Evolutionary conservation across 2,113 vertebrate genomes (phyloP).

Genomic region (Catharus fuscescens): DNA sequence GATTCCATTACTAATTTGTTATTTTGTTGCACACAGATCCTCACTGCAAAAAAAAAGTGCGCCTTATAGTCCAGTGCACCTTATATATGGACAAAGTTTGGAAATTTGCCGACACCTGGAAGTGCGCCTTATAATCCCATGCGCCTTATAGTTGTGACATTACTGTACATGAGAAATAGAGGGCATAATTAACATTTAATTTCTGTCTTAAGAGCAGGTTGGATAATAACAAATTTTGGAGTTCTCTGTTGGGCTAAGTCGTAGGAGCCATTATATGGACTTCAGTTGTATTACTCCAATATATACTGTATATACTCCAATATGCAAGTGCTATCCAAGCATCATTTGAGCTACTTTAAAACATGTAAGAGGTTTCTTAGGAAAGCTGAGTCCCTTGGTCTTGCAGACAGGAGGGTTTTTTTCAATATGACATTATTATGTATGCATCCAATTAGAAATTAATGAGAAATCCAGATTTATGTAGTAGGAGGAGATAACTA

Average conservation of each 20-base stretch:
- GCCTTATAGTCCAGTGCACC: too few species aligned
- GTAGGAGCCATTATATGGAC: background rate
- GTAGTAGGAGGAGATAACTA: background rate
- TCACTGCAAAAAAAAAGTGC: too few species aligned
- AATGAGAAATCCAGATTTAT: background rate
- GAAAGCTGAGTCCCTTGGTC: background rate
- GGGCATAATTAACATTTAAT: background rate
- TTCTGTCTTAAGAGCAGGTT: background rate
- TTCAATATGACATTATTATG: background rate
- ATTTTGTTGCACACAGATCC: too few species aligned
- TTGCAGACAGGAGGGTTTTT: background rate
- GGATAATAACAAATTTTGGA: background rate
- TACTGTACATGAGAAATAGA: background rate
- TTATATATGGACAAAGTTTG: too few species aligned
- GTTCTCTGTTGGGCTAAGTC: background rate
- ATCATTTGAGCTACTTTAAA: background rate
- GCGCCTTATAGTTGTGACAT: too few species aligned
- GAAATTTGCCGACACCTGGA: too few species aligned
- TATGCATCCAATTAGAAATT: background rate
- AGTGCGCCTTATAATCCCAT: too few species aligned
- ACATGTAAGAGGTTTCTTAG: background rate
- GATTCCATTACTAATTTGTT: too few species aligned
- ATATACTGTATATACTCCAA: background rate
- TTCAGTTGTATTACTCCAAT: background rate
- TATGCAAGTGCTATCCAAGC: background rate